phyloP scores from a whole-genome alignment of 37 sponge, comb jelly and placozoan species.

The Beroe forskalii region DNA sequence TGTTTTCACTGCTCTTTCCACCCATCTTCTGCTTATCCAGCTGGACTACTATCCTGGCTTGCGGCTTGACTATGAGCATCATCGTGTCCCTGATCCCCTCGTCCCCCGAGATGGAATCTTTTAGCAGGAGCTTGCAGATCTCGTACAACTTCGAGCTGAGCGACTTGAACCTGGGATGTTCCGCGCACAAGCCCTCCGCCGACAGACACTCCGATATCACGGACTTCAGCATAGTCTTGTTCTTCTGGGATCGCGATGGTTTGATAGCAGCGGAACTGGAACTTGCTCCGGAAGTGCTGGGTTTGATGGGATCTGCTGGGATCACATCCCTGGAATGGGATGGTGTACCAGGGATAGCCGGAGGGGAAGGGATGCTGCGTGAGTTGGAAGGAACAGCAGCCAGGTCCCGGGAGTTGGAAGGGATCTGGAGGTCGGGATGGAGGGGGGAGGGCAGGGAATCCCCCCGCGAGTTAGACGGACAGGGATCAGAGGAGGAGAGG shows the following conservation, averaged over 20 bases:
- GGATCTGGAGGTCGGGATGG: not conserved
- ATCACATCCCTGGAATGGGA: not conserved
- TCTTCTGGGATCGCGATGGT: slow-evolving; percentile 59
- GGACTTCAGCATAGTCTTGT: slow-evolving; percentile 34
- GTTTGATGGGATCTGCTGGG: not conserved
- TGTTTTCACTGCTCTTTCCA: too few species aligned
- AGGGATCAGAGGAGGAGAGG: not conserved
- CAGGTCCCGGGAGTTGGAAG: not conserved
- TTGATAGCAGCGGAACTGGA: not conserved
- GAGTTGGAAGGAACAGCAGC: not conserved
- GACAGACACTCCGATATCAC: slow-evolving; percentile 29
- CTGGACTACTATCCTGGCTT: not conserved
- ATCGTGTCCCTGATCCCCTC: slow-evolving; percentile 50
- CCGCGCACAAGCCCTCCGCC: slow-evolving; percentile 10
- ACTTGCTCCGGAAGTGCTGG: not conserved
- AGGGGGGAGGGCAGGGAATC: not conserved
- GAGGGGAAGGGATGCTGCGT: not conserved
- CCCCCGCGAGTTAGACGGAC: not conserved
- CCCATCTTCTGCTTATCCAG: not conserved
- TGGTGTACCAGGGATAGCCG: not conserved
- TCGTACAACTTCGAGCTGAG: slow-evolving; percentile 40
- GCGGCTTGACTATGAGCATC: not conserved
- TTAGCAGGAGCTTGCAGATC: slow-evolving; percentile 1
- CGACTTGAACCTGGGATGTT: slow-evolving; percentile 37
- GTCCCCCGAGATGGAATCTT: not conserved